These are phyloP conservation scores for Steromphala cineraria DNA, from an alignment of 2,888 invertebrate genomes.

Conservation along the genomic window DNA sequence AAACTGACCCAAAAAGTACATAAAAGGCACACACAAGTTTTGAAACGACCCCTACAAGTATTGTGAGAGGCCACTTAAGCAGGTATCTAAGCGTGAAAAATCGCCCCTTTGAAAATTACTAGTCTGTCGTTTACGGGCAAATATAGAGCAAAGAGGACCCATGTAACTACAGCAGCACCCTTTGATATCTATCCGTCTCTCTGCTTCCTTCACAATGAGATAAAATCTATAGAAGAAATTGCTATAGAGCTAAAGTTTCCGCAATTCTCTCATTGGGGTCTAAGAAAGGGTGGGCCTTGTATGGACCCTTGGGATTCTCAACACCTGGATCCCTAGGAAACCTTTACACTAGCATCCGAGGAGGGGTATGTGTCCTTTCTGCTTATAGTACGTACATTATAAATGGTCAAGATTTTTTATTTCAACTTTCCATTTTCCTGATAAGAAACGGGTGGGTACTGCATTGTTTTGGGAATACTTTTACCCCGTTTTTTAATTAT, in stretches of 20 bases:
- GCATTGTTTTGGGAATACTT: no score
- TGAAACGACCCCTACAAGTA: neutral
- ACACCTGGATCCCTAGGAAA: no score
- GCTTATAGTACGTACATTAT: no score
- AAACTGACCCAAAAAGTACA: neutral
- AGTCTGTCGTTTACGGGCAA: constrained; percentile 8
- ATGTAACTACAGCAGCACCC: neutral
- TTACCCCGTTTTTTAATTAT: no score
- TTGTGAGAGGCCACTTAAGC: neutral
- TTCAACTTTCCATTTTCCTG: no score
- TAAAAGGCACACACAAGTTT: neutral
- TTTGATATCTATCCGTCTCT: neutral
- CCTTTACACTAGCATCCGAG: no score
- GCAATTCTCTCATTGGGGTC: neutral
- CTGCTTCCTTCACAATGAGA: neutral
- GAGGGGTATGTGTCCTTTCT: no score
- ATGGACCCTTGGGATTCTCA: no score
- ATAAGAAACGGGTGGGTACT: no score
- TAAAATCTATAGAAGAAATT: neutral
- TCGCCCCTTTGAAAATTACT: constrained; percentile 6
- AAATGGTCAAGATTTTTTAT: no score
- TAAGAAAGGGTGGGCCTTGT: no score
- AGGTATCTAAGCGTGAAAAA: constrained; percentile 5
- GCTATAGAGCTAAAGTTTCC: neutral
- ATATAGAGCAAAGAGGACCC: neutral